Base-by-base conservation (phyloP, 2,113 vertebrate species). In the Oncorhynchus kisutch region DNA sequence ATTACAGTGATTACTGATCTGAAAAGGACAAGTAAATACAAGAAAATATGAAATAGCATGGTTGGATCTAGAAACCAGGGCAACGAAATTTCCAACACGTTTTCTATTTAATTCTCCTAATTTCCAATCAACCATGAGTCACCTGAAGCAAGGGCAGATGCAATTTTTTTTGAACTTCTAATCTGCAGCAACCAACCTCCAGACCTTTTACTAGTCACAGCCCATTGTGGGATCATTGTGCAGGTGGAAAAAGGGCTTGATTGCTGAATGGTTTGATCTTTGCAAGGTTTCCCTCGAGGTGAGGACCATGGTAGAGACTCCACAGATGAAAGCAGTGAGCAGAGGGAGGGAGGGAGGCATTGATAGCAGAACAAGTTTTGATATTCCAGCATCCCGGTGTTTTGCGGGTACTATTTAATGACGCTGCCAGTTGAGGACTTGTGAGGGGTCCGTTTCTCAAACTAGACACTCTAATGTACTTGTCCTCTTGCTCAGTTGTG, bases 201-300 rank as follows among this genome's bases (percentile, higher is more conserved):
- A 14, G 16, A 54, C 4, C 51, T 18, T 54, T 3, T n/a, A 9
- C 9, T 2, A 24, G 59, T 62, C 59, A 62, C 59, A 24, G 59
- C 7, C n/a, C n/a, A 8, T 22, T 8, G 59, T 62, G 59, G 59
- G 59, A 62, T 8, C 18, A 31, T 22, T 39, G 18, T 27, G 45
- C 57, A 48, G 66, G 48, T 49, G 71, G 66, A 25, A 48, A 73
- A 31, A n/a, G 25, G 39, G 11, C 9, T 22, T 24, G 72, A 57
- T 31, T 18, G 49, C 45, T n/a, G 66, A n/a, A n/a, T 18, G 45
- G 16, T 71, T 75, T 74, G 73, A 75, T 80, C 29, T 75, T 54
- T 67, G 66, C 67, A 2, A 45, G 74, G 74, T 65, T 73, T 62
- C 49, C 72, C 78, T 72, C 48, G 39, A 80, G 54, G 73, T 60